phyloP scores from a whole-genome alignment of 2,797 vertebrate species.

The Bradypodion pumilum region DNA sequence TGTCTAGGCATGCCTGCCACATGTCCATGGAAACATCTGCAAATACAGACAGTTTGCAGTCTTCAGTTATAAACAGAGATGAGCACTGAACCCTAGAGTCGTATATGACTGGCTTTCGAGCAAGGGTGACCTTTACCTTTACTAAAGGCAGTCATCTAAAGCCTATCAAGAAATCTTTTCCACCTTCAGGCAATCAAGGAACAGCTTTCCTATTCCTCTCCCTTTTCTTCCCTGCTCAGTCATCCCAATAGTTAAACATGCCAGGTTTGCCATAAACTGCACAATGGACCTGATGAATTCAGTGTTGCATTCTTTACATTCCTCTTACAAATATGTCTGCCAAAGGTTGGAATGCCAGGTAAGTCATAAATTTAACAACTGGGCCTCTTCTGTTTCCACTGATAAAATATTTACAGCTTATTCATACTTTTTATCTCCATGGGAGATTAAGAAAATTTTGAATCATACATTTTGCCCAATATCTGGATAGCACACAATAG shows the following conservation, averaged over 20 bases:
- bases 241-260: neutral
- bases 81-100: no score
- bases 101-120: no score
- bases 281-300: neutral
- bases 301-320: conserved; percentile 17
- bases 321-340: conserved; percentile 4
- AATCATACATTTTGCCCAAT: neutral
- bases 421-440: neutral
- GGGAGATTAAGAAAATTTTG: neutral
- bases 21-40: no score
- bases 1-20: no score
- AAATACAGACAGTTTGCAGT: no score
- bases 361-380: conserved; percentile 3
- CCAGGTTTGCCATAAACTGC: neutral
- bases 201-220: neutral
- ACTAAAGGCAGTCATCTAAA: neutral
- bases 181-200: conserved; percentile 10
- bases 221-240: neutral
- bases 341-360: conserved; percentile 23
- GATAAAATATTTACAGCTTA: neutral
- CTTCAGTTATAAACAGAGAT: no score
- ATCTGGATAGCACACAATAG: neutral
- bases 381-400: neutral
- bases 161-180: conserved; percentile 13
- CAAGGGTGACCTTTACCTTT: no score